Evolutionary conservation across 2,888 invertebrate species (phyloP).

Genomic region (Cerceris ruficornis): DNA sequence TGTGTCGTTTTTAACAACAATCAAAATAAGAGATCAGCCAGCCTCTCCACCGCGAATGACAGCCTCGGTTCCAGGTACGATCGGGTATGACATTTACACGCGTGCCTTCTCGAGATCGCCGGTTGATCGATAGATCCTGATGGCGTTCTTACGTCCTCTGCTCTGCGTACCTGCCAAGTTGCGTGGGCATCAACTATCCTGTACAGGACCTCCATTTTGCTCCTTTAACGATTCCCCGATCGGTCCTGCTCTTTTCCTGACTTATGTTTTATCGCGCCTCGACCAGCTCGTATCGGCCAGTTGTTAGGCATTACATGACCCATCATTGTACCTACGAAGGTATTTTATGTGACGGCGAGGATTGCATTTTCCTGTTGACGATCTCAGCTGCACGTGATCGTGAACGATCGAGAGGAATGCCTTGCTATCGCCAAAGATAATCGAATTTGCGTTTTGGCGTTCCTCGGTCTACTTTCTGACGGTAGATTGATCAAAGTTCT

Average conservation of each 20-base stretch:
- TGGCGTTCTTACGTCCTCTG: conserved; percentile 47
- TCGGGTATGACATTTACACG: conserved; percentile 42
- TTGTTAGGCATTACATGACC: conserved; percentile 56
- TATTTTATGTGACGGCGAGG: conserved; percentile 51
- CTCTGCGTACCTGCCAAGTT: conserved; percentile 32
- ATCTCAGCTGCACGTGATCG: conserved; percentile 3
- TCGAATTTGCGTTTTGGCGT: conserved; percentile 6
- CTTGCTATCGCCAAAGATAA: not conserved
- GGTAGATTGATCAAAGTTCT: no score
- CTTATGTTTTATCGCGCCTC: conserved; percentile 47
- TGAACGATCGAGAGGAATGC: not conserved
- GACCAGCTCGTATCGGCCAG: conserved; percentile 37
- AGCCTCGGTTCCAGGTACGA: conserved; percentile 42
- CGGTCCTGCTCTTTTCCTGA: conserved; percentile 35
- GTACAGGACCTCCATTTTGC: not conserved
- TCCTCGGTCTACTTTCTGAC: not conserved
- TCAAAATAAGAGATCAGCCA: conserved; percentile 28
- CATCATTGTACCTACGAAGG: conserved; percentile 45
- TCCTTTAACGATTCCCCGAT: not conserved
- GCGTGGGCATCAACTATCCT: conserved; percentile 29
- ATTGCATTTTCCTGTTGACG: conserved; percentile 16
- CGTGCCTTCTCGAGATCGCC: conserved; percentile 51
- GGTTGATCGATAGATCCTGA: conserved; percentile 59
- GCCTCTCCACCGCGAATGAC: conserved; percentile 17
- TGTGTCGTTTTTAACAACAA: conserved; percentile 22